These are phyloP conservation scores for Dolichotis patagonum DNA, from an alignment of 2,113 vertebrate species.

Conservation along the genomic window DNA sequence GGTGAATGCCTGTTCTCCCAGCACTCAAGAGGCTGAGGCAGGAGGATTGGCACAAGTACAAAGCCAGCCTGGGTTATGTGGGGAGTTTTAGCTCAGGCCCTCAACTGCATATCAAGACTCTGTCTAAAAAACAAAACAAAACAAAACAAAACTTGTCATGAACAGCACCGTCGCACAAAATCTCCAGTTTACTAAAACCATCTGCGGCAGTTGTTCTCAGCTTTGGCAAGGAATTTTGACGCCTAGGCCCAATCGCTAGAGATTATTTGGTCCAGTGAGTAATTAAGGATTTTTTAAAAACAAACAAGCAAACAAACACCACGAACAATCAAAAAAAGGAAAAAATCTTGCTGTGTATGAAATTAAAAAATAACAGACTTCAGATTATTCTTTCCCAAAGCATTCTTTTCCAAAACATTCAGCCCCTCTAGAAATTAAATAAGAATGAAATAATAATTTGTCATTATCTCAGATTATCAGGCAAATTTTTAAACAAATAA, in stretches of 20 bases:
- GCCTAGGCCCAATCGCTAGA: not conserved
- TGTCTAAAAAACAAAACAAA: no score
- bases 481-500: conserved; percentile 10
- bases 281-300: not conserved
- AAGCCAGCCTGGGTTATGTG: not conserved
- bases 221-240: not conserved
- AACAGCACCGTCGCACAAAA: not conserved
- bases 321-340: no score
- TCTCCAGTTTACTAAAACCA: not conserved
- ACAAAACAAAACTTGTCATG: not conserved
- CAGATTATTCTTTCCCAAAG: conserved; percentile 10
- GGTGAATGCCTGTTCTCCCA: not conserved
- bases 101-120: not conserved
- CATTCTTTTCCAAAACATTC: not conserved
- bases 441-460: not conserved
- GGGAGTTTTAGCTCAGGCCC: not conserved
- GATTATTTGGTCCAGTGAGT: not conserved
- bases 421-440: not conserved
- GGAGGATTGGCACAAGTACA: not conserved
- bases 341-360: not conserved
- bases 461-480: not conserved
- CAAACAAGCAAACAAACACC: no score
- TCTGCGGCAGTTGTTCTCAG: not conserved
- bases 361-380: conserved; percentile 42
- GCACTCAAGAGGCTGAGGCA: not conserved